Percentiles rank a stretch among this genome's conserved stretches.
These are phyloP conservation scores for Lamellibrachia columna DNA, from an alignment of 2,888 invertebrate genomes.

Conservation along the genomic window DNA sequence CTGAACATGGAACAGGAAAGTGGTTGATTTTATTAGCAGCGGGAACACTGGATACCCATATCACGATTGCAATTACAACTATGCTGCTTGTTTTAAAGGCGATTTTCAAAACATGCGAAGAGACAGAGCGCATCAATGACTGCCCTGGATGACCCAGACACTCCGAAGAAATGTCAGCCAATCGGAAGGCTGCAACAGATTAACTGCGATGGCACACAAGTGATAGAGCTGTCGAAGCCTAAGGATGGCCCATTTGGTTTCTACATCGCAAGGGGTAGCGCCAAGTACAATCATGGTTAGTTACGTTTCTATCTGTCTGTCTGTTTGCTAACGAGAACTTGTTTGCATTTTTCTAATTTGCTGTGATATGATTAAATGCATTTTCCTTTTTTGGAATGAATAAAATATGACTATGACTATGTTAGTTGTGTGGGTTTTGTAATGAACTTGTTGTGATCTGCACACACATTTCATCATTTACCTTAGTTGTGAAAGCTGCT, in stretches of 20 bases:
- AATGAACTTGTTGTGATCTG: no score
- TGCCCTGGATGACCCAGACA: not conserved
- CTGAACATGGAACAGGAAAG: no score
- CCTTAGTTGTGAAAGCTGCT: no score
- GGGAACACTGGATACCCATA: no score
- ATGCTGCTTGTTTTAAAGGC: not conserved
- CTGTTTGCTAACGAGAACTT: not conserved
- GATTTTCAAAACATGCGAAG: not conserved
- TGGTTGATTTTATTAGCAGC: no score
- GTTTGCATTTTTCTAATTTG: not conserved
- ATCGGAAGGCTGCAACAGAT: not conserved
- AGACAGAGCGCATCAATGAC: constrained; percentile 1
- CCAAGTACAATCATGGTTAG: constrained; percentile 57
- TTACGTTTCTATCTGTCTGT: not conserved
- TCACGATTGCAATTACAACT: not conserved
- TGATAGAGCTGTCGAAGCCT: constrained; percentile 56
- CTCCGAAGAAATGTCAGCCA: not conserved
- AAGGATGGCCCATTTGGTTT: constrained; percentile 59
- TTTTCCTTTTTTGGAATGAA: no score
- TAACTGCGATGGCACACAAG: constrained; percentile 53
- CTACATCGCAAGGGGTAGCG: constrained; percentile 60
- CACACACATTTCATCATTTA: no score
- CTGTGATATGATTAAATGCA: no score
- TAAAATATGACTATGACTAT: no score
- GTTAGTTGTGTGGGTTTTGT: no score